Percentiles rank a stretch among this genome's conserved stretches.
phyloP scores from a whole-genome alignment of 1,140 invertebrate species.

The Spodoptera litura region DNA sequence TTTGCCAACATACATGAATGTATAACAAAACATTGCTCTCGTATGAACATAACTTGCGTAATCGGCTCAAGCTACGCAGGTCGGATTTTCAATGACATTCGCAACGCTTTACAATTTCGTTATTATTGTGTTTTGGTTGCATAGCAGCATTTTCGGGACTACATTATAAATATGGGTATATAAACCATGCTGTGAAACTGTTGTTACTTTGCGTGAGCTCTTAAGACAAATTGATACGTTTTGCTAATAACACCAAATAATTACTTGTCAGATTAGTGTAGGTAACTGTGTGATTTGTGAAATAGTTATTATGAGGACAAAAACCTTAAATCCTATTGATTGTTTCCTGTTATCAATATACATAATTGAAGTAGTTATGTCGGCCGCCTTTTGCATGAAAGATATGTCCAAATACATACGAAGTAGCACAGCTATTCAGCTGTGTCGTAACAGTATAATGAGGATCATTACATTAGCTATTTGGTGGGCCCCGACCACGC shows the following conservation, averaged over 20 bases:
- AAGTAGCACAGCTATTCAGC: conserved; percentile 16
- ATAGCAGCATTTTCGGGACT: background rate
- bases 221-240: too few species aligned
- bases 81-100: conserved; percentile 24
- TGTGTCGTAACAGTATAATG: conserved; percentile 23
- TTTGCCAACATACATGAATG: background rate
- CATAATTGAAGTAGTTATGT: background rate
- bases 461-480: conserved; percentile 40
- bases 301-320: too few species aligned
- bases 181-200: too few species aligned
- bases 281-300: too few species aligned
- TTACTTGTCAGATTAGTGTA: too few species aligned
- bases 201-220: too few species aligned
- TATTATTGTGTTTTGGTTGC: conserved; percentile 5
- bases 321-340: too few species aligned
- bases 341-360: background rate
- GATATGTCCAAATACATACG: conserved; percentile 30
- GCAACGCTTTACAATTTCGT: conserved; percentile 11
- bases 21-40: conserved; percentile 21
- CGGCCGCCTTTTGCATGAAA: background rate
- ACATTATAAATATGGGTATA: background rate
- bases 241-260: too few species aligned
- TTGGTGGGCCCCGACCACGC: conserved; percentile 29
- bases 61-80: conserved; percentile 4
- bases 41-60: background rate